These are phyloP conservation scores for Mus spicilegus DNA, from an alignment of 2,113 vertebrate genomes.

Conservation along the genomic window DNA sequence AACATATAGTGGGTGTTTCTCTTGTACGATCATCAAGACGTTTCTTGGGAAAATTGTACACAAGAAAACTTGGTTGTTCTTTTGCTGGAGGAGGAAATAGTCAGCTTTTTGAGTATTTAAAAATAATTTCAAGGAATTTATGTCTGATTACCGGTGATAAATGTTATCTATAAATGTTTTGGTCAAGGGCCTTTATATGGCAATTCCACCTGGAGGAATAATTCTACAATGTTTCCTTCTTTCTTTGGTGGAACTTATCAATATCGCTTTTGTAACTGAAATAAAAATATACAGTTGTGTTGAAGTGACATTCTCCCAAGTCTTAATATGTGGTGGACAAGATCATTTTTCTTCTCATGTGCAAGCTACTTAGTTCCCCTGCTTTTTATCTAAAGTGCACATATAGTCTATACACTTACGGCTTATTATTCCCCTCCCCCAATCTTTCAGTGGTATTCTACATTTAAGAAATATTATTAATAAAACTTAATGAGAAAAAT, in stretches of 20 bases:
- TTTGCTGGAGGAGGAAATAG: neutral
- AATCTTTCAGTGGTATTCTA: slow-evolving; percentile 19
- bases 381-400: slow-evolving; percentile 48
- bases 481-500: slow-evolving; percentile 23
- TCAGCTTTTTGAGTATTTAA: neutral
- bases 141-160: slow-evolving; percentile 34
- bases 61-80: neutral
- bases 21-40: neutral
- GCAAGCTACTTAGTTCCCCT: slow-evolving; percentile 27
- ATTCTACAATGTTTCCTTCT: slow-evolving; percentile 53
- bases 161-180: slow-evolving; percentile 51
- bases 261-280: slow-evolving; percentile 40
- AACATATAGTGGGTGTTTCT: slow-evolving; percentile 27
- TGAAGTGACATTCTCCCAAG: neutral
- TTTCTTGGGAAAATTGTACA: slow-evolving; percentile 47
- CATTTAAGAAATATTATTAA: slow-evolving; percentile 45
- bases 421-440: neutral
- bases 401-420: neutral
- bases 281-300: neutral
- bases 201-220: slow-evolving; percentile 29
- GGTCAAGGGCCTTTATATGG: neutral
- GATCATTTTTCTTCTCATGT: slow-evolving; percentile 46
- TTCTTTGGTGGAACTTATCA: neutral
- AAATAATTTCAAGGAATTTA: slow-evolving; percentile 28
- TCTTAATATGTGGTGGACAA: neutral